These are phyloP conservation scores for Drosophila cognata DNA, from an alignment of 2,888 invertebrate genomes.

Conservation along the genomic window DNA sequence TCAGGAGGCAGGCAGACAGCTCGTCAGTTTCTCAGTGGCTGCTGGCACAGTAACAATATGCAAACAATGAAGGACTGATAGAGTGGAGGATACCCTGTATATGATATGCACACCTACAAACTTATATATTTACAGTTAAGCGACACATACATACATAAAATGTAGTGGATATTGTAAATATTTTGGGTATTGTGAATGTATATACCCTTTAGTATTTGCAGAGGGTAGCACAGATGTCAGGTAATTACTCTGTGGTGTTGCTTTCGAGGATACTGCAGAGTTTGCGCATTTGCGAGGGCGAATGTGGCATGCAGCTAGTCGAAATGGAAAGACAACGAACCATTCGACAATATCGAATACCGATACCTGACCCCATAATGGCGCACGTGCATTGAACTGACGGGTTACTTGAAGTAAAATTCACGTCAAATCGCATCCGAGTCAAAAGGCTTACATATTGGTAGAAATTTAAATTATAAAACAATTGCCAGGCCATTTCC, in stretches of 20 bases:
- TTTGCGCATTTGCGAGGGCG: slow-evolving; percentile 41
- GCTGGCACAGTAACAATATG: slow-evolving; percentile 9
- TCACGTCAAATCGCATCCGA: slow-evolving; percentile 33
- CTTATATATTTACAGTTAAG: background rate
- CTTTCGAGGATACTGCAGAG: slow-evolving; percentile 19
- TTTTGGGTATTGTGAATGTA: background rate
- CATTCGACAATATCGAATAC: slow-evolving; percentile 27
- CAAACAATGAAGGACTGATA: background rate
- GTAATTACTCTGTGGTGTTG: background rate
- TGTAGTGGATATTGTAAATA: background rate
- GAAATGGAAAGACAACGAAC: slow-evolving; percentile 60
- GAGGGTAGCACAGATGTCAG: background rate
- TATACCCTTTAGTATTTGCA: background rate
- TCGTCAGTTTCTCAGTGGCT: slow-evolving; percentile 13
- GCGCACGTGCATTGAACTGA: slow-evolving; percentile 52
- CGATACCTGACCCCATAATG: slow-evolving; percentile 48
- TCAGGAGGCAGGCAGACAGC: slow-evolving; percentile 29
- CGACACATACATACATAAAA: background rate
- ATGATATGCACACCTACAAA: background rate
- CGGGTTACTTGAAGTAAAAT: slow-evolving; percentile 30
- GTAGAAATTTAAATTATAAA: slow-evolving; percentile 59
- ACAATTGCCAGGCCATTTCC: slow-evolving; percentile 48
- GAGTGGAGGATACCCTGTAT: slow-evolving; percentile 4
- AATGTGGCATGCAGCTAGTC: slow-evolving; percentile 41
- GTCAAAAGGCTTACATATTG: slow-evolving; percentile 26